Conservation (phyloP, 2,888 invertebrate species). For the Hipparchia sbordonii region DNA sequence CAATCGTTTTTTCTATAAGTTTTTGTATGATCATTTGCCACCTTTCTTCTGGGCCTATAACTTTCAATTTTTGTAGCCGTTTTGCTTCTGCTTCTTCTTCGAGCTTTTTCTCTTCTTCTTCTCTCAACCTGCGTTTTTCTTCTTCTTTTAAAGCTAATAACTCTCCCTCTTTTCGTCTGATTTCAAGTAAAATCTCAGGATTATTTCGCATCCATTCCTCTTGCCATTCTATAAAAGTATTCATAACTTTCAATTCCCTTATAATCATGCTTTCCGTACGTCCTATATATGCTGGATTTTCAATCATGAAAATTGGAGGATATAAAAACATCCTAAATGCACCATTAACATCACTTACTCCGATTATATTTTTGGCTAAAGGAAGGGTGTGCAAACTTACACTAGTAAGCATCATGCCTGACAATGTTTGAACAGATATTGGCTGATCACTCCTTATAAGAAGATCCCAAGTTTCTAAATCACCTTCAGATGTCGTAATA, state of each 20-base stretch:
- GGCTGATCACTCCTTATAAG: conserved; percentile 86
- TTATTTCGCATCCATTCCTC: conserved; percentile 79
- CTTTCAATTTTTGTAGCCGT: conserved; percentile 64
- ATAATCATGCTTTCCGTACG: conserved; percentile 74
- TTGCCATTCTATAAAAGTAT: conserved; percentile 84
- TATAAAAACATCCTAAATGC: conserved; percentile 85
- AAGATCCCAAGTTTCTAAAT: conserved; percentile 92
- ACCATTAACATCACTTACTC: conserved; percentile 87
- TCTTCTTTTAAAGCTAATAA: conserved; percentile 71
- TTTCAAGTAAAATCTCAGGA: conserved; percentile 64
- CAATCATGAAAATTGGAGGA: conserved; percentile 79
- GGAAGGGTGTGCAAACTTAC: conserved; percentile 83
- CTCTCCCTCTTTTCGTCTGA: conserved; percentile 68
- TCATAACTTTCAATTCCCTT: conserved; percentile 79
- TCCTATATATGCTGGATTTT: conserved; percentile 64
- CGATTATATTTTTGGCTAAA: conserved; percentile 83
- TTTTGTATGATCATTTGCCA: conserved; percentile 86
- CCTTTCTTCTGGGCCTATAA: conserved; percentile 75
- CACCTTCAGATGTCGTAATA: conserved; percentile 88
- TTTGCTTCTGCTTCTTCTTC: conserved; percentile 79
- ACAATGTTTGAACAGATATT: conserved; percentile 85
- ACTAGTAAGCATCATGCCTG: conserved; percentile 86
- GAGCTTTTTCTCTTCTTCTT: conserved; percentile 72
- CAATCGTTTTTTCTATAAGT: conserved; percentile 84
- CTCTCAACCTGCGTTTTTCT: conserved; percentile 63